These are phyloP conservation scores for Mustelus asterias DNA, from an alignment of 2,113 vertebrate genomes.

Conservation along the genomic window DNA sequence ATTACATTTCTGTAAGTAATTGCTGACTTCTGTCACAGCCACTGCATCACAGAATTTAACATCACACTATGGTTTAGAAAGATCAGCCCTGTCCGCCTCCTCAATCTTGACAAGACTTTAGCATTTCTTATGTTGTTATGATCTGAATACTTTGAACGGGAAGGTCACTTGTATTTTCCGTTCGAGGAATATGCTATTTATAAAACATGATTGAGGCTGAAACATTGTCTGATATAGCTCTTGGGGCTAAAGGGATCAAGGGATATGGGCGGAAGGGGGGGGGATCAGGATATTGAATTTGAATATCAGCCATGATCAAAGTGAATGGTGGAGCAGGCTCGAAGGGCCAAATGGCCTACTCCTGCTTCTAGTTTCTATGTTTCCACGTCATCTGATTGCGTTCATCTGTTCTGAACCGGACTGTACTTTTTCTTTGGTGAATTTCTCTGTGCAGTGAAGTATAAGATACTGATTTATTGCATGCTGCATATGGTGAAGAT, in stretches of 20 bases:
- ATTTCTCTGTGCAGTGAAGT: background rate
- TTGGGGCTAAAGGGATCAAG: too few species aligned
- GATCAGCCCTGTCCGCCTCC: background rate
- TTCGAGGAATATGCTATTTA: background rate
- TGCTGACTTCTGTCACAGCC: slow-evolving; percentile 16
- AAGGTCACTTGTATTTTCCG: background rate
- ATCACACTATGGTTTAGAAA: background rate
- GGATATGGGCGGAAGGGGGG: too few species aligned
- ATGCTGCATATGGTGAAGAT: background rate
- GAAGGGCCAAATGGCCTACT: too few species aligned
- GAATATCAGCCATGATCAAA: too few species aligned
- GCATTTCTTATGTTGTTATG: background rate
- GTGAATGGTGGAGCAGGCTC: too few species aligned
- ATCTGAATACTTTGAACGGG: background rate
- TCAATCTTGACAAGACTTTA: background rate
- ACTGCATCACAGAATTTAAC: background rate
- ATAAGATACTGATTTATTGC: background rate
- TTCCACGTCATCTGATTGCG: background rate
- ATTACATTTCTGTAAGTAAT: background rate
- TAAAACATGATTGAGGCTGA: background rate
- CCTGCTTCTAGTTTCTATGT: too few species aligned
- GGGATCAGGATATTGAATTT: too few species aligned
- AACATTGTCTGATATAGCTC: too few species aligned
- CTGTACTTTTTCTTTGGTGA: background rate
- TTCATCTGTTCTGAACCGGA: background rate